Conservation (phyloP, 2,888 invertebrate species). For the Drosophila greeni region DNA sequence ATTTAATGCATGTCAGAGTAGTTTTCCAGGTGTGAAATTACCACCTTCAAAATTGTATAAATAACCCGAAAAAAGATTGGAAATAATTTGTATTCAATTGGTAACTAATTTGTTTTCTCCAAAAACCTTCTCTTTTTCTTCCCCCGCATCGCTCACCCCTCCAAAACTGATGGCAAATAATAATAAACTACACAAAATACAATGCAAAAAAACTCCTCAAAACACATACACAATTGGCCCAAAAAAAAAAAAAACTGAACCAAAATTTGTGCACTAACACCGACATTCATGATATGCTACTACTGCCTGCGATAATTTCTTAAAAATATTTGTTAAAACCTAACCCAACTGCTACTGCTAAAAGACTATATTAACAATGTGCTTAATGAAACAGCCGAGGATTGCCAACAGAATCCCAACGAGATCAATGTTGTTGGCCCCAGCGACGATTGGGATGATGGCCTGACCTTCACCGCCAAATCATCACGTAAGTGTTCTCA, state of each 20-base stretch:
- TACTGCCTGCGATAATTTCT: constrained; percentile 7
- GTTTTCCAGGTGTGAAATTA: background rate
- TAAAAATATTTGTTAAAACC: constrained; percentile 8
- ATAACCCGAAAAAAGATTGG: background rate
- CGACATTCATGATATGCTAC: constrained; percentile 3
- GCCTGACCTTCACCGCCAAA: constrained; percentile 93
- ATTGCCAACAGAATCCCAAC: constrained; percentile 71
- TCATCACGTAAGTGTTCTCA: constrained; percentile 86
- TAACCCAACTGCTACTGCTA: constrained; percentile 45
- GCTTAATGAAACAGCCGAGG: constrained; percentile 83
- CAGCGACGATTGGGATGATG: constrained; percentile 89
- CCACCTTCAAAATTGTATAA: background rate
- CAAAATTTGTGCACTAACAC: constrained; percentile 23
- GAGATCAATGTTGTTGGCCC: constrained; percentile 80
- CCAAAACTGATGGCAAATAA: constrained; percentile 22
- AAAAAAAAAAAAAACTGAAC: background rate
- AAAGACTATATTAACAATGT: constrained; percentile 92
- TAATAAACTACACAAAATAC: background rate
- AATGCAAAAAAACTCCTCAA: constrained; percentile 2
- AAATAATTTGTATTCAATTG: constrained; percentile 18
- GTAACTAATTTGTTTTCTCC: constrained; percentile 36
- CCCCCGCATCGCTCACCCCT: constrained; percentile 22
- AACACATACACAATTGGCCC: constrained; percentile 13
- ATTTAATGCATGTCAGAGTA: background rate
- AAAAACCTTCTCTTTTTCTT: constrained; percentile 40